Evolutionary conservation across 92 coral and sea anemone species (phyloP).

Genomic region (Anthopleura xanthogrammica): DNA sequence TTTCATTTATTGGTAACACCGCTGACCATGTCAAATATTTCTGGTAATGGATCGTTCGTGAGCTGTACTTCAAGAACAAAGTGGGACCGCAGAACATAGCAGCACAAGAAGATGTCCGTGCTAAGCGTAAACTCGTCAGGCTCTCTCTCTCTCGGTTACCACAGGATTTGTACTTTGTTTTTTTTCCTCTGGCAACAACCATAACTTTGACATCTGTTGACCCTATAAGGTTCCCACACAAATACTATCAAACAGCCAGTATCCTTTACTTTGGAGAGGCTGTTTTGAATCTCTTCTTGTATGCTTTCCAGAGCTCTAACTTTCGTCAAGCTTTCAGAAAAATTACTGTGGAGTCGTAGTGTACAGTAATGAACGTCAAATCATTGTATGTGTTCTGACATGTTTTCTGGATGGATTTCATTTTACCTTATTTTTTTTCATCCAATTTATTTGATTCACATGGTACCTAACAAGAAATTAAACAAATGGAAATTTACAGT

Average conservation of each 20-base stretch:
- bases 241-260: neutral
- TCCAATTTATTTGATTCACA: no score
- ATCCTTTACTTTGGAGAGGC: neutral
- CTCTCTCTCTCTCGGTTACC: neutral
- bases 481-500: no score
- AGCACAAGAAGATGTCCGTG: neutral
- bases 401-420: no score
- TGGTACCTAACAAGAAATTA: no score
- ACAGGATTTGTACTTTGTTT: neutral
- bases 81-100: neutral
- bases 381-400: no score
- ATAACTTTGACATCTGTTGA: neutral
- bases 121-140: neutral
- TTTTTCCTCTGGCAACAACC: neutral
- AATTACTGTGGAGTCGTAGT: no score
- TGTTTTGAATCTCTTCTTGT: neutral
- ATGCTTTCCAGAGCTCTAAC: neutral
- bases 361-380: no score
- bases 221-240: no score
- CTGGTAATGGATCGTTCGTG: neutral
- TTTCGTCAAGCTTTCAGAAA: neutral
- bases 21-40: no score
- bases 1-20: no score
- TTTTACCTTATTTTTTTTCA: no score
- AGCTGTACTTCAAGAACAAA: neutral